Evolutionary conservation across 2,888 invertebrate species (phyloP), one percentile per base, ranked within the genome.

Genomic region (Microplitis deprimator): DNA sequence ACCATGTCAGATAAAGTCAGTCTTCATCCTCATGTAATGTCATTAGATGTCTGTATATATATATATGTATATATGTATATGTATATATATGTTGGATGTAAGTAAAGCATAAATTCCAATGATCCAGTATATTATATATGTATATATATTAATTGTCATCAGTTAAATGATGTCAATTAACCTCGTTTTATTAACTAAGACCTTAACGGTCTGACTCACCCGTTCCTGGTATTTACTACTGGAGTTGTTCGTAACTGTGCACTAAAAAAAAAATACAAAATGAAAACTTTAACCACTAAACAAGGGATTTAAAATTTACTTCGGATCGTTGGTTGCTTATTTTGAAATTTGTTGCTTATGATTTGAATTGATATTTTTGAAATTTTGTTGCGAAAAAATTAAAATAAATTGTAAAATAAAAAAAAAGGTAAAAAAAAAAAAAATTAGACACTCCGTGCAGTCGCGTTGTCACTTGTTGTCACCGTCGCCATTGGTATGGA

Each of bases 391-490:
- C 65, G 65, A 78, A 78, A 70, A 39, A 79, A 17, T 10, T 65
- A 71, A 76, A 50, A 71, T 38, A 73, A 78, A 79, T 77, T 77
- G 70, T 13, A 73, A 76, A 79, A 78, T 40, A 40, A 59, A 78
- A 76, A 72, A 75, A 67, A 77, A 70, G 50, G 69, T 69, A 81
- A 85, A 87, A 87, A 81, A 79, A 79, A 17, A 82, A 84, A 84
- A 86, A 82, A 80, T 80, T 81, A 81, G 81, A 83, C 84, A 86
- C 83, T 84, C 72, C 10, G 50, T 50, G 6, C 65, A 83, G 85
- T 86, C 87, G 87, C 88, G 85, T 87, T 88, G 86, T 88, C 86
- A 88, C 86, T 88, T 84, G 84, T 84, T 85, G 84, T 80, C 13
- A 1, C 50, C 87, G 88, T 87, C 86, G 88, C 87, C 88, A 88